Conservation (phyloP, 2,797 vertebrate species). For the Myotis pilosus region DNA sequence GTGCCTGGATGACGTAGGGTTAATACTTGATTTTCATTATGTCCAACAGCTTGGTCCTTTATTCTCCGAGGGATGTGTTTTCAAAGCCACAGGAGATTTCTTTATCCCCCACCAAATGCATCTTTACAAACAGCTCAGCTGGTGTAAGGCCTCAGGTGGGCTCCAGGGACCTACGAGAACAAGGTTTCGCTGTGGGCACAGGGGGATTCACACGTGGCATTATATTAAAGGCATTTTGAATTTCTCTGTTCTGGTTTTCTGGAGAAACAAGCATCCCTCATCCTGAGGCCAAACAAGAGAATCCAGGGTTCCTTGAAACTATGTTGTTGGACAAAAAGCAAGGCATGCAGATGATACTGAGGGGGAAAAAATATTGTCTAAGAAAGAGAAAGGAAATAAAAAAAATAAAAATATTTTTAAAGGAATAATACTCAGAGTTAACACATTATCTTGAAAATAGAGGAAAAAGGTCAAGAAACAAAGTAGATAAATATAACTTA, state of each 20-base stretch:
- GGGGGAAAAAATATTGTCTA: neutral
- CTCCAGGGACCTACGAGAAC: constrained; percentile 45
- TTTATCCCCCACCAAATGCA: constrained; percentile 73
- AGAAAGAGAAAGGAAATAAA: neutral
- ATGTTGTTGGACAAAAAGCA: neutral
- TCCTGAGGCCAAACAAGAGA: constrained; percentile 19
- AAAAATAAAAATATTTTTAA: neutral
- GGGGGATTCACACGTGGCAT: constrained; percentile 36
- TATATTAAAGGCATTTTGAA: constrained; percentile 54
- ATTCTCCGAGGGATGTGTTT: constrained; percentile 78
- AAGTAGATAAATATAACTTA: neutral
- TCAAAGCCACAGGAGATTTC: constrained; percentile 75
- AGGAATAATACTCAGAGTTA: neutral
- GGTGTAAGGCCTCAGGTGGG: constrained; percentile 76
- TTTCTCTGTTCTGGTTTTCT: constrained; percentile 49
- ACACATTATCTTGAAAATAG: neutral
- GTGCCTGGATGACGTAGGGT: constrained; percentile 53
- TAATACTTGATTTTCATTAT: constrained; percentile 75
- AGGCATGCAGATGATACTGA: neutral
- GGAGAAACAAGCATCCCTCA: neutral
- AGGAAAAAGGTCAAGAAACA: neutral
- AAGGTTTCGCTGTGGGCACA: constrained; percentile 22
- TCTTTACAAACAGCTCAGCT: constrained; percentile 78
- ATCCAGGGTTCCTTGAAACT: constrained; percentile 45
- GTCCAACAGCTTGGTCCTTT: constrained; percentile 76